These are phyloP conservation scores for Glaucomys volans DNA, from an alignment of 2,113 vertebrate genomes.

Conservation along the genomic window DNA sequence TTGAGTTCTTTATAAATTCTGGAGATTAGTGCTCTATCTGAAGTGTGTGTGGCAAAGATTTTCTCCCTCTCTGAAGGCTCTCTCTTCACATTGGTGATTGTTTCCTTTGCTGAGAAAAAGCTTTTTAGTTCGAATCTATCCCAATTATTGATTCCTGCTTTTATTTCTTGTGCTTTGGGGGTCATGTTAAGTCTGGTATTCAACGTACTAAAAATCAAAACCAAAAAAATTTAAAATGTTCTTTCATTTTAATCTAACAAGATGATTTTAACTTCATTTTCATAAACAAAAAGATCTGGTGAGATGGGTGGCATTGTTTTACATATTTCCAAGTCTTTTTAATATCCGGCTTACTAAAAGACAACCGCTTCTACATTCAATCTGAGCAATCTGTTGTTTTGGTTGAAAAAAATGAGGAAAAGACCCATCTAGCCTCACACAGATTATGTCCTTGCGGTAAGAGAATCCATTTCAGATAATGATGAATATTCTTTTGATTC, in stretches of 20 bases:
- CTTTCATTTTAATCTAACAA: neutral
- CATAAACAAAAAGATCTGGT: neutral
- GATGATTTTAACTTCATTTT: neutral
- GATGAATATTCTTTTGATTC: neutral
- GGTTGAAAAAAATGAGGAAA: neutral
- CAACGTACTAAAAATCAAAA: constrained; percentile 32
- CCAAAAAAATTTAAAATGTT: neutral
- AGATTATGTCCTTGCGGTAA: neutral
- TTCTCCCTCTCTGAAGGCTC: too few species aligned
- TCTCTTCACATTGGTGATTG: too few species aligned
- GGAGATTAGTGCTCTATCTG: too few species aligned
- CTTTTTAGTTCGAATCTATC: too few species aligned
- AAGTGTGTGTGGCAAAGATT: too few species aligned
- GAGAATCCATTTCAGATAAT: neutral
- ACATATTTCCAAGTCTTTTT: neutral
- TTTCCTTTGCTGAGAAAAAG: too few species aligned
- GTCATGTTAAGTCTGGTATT: neutral
- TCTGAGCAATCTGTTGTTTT: neutral
- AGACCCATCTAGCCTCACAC: neutral
- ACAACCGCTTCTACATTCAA: neutral
- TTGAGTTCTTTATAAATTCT: too few species aligned
- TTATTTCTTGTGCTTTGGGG: too few species aligned
- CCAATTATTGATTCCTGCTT: too few species aligned
- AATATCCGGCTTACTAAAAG: neutral
- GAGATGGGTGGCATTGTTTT: neutral